These are phyloP conservation scores for Melangyna quadrimaculata DNA, from an alignment of 2,888 invertebrate genomes.

Conservation along the genomic window DNA sequence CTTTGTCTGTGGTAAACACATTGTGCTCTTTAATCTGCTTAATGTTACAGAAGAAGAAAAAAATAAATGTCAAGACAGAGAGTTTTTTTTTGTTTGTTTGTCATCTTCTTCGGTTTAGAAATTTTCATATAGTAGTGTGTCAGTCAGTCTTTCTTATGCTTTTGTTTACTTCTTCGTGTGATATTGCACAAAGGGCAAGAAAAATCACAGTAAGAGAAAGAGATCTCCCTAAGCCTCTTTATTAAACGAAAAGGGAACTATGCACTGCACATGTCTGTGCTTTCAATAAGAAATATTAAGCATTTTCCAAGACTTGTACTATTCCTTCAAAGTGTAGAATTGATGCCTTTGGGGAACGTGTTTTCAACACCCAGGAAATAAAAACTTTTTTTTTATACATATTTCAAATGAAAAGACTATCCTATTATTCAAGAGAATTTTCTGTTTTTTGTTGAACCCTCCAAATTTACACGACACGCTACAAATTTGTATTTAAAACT, in stretches of 20 bases:
- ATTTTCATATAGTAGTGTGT: not conserved
- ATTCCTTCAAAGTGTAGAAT: not conserved
- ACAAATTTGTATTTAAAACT: not conserved
- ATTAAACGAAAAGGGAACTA: not conserved
- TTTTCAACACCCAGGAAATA: not conserved
- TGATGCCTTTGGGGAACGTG: not conserved
- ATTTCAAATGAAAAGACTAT: not conserved
- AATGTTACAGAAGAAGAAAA: slow-evolving; percentile 12
- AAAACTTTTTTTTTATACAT: not conserved
- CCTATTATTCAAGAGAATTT: not conserved
- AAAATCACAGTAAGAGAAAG: not conserved
- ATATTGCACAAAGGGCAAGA: not conserved
- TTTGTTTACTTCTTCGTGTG: slow-evolving; percentile 16
- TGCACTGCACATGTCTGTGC: not conserved
- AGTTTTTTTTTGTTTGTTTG: slow-evolving; percentile 9
- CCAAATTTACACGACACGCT: not conserved
- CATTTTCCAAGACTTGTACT: not conserved
- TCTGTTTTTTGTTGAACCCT: not conserved
- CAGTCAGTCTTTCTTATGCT: slow-evolving; percentile 9
- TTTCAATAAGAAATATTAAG: not conserved
- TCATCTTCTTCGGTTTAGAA: not conserved
- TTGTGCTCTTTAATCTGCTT: slow-evolving; percentile 49
- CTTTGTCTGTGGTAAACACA: not conserved
- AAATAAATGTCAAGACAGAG: not conserved
- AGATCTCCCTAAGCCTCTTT: not conserved